These are phyloP conservation scores for Stichopus horrens DNA, from an alignment of 53 echinoderm and acorn worm species.

Conservation along the genomic window DNA sequence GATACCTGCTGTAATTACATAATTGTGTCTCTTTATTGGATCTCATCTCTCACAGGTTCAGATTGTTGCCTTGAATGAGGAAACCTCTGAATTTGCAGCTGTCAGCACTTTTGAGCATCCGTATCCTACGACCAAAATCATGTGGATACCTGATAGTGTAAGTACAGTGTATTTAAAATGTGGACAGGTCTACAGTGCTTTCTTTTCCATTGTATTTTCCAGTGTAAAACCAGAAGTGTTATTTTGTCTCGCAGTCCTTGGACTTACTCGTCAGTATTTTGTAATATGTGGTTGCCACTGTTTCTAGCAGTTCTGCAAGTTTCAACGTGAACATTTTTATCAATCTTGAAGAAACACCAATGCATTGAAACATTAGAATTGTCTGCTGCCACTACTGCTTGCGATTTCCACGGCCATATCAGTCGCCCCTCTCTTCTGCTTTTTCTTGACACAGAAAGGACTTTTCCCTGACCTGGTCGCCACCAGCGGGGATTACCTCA, in stretches of 20 bases:
- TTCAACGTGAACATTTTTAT: slow-evolving; percentile 70
- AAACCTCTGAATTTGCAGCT: slow-evolving; percentile 94
- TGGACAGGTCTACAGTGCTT: too few relatives aligned
- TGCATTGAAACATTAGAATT: too few relatives aligned
- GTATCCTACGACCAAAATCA: slow-evolving; percentile 97
- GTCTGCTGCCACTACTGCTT: too few relatives aligned
- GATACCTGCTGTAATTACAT: neutral
- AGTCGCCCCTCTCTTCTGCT: neutral
- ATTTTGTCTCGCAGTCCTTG: slow-evolving; percentile 21
- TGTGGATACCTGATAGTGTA: slow-evolving; percentile 99
- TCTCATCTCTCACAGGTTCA: slow-evolving; percentile 45
- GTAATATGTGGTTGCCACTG: slow-evolving; percentile 84
- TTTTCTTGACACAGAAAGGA: slow-evolving; percentile 74
- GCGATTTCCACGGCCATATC: too few relatives aligned
- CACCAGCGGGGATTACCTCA: slow-evolving; percentile 94
- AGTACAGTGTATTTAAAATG: slow-evolving; percentile 37
- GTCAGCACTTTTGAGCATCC: slow-evolving; percentile 98
- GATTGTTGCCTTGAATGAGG: slow-evolving; percentile 93
- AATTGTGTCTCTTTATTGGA: neutral
- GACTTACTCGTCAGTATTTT: slow-evolving; percentile 77
- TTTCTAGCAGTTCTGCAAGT: slow-evolving; percentile 79
- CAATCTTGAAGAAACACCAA: too few relatives aligned
- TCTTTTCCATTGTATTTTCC: neutral
- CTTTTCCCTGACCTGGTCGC: slow-evolving; percentile 92
- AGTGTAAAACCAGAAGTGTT: neutral